Evolutionary conservation across 2,113 vertebrate species (phyloP).

Genomic region (Elaphurus davidianus): DNA sequence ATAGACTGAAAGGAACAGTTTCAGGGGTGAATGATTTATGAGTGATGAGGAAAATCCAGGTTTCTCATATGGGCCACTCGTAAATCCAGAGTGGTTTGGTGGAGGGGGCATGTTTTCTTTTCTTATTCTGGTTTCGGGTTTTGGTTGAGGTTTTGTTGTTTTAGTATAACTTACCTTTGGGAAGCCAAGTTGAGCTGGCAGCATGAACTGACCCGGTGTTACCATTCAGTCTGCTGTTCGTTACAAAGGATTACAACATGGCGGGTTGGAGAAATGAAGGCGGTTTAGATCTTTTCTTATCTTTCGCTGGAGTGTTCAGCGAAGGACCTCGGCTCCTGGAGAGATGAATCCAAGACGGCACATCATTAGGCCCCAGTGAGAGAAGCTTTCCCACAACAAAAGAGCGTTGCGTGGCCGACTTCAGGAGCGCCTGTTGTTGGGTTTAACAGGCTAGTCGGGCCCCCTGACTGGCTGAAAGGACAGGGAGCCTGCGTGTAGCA

Average conservation of each 20-base stretch:
- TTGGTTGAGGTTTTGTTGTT: background rate
- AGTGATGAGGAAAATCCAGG: background rate
- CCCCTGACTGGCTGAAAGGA: background rate
- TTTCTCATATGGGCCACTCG: background rate
- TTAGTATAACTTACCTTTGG: background rate
- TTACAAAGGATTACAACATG: rapidly evolving
- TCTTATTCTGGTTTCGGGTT: background rate
- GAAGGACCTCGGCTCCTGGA: rapidly evolving
- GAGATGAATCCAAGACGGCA: rapidly evolving
- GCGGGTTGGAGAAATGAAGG: rapidly evolving
- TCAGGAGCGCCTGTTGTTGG: rapidly evolving
- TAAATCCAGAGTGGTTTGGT: background rate
- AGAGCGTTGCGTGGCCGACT: rapidly evolving
- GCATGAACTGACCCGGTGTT: rapidly evolving
- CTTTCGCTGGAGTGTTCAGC: rapidly evolving
- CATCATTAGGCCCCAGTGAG: rapidly evolving
- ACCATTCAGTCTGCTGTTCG: rapidly evolving
- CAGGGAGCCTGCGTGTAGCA: background rate
- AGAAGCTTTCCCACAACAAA: rapidly evolving
- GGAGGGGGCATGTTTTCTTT: background rate
- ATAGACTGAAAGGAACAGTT: background rate
- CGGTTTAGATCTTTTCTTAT: too few species aligned
- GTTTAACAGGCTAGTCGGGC: rapidly evolving
- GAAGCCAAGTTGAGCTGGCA: background rate
- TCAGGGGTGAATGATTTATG: background rate